Conservation (phyloP, 2,113 vertebrate species). For the Oostethus manadensis region DNA sequence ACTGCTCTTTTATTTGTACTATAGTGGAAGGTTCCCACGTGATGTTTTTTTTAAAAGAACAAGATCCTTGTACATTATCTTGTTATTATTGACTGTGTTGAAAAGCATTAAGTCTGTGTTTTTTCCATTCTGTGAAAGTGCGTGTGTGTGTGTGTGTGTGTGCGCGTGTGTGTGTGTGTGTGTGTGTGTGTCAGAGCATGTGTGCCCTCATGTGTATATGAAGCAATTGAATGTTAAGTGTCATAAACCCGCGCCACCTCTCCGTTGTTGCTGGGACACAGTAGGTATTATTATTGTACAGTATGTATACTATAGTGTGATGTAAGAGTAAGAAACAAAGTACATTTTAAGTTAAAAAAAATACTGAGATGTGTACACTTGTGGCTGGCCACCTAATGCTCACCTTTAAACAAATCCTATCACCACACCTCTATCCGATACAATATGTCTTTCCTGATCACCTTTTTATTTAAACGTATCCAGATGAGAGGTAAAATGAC, state of each 20-base stretch:
- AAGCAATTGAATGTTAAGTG: constrained; percentile 70
- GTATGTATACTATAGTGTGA: constrained; percentile 74
- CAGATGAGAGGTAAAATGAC: constrained; percentile 7
- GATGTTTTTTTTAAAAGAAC: constrained; percentile 36
- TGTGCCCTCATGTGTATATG: constrained; percentile 39
- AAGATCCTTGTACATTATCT: constrained; percentile 59
- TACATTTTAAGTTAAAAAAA: constrained; percentile 77
- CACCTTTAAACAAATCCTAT: constrained; percentile 28
- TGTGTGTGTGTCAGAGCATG: constrained; percentile 1
- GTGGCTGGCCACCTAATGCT: constrained; percentile 82
- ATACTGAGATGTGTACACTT: constrained; percentile 71
- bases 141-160: constrained; percentile 20
- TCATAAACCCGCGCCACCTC: constrained; percentile 44
- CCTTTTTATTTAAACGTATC: constrained; percentile 1
- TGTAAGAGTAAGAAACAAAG: constrained; percentile 69
- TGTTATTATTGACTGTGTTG: constrained; percentile 39
- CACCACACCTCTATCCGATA: constrained; percentile 22
- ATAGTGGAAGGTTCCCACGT: constrained; percentile 48
- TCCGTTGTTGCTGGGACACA: constrained; percentile 46
- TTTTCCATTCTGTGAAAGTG: constrained; percentile 19
- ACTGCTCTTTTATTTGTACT: constrained; percentile 53
- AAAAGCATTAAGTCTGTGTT: constrained; percentile 70
- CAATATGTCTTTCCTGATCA: constrained; percentile 12
- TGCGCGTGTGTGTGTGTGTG: constrained; percentile 21
- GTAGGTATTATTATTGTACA: constrained; percentile 72